Evolutionary conservation across 2,797 vertebrate species (phyloP), one percentile per base, ranked within the genome.

Genomic region (Loris lydekkerianus): DNA sequence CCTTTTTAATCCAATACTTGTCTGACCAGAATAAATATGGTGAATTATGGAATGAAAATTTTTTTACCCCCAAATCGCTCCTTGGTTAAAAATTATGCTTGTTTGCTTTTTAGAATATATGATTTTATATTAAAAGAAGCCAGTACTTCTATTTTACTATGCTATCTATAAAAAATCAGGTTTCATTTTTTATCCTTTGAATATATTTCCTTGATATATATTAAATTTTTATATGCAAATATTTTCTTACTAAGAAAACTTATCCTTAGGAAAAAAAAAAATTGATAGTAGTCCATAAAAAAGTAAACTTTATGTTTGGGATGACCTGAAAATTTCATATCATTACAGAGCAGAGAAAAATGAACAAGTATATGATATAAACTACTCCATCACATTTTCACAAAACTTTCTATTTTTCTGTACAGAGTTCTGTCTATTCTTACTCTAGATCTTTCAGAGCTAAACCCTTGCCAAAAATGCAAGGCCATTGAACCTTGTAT

Each of bases 391-490:
- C 93, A 70, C n/a, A 60, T 76, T 73, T 86, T 53, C 37, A 95
- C 67, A 73, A 93, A 63, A 75, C 65, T 93, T 93, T 58, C 86
- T 92, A 61, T 93, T 77, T 86, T 43, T 94, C 69, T n/a, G 0
- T 10, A 20, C 13, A 67, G 63, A 8, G 1, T 91, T 96, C 78
- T 78, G 95, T 83, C 89, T 94, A 7, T 87, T 95, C 93, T 83
- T 88, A 95, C 75, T 83, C 96, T 91, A 94, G 84, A 91, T 94
- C 80, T 96, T 67, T 89, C 29, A 46, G 76, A 87, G 25, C 23
- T 90, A 95, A 96, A 96, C 82, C 70, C 34, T 67, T 95, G 97
- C 97, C 97, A 98, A 97, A 93, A 97, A 96, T 85, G 85, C 53
- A 77, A 89, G 95, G 75, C 96, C 84, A 85, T 46, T 96, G 95